phyloP scores from a whole-genome alignment of 2,113 vertebrate species.

The Odocoileus virginianus region DNA sequence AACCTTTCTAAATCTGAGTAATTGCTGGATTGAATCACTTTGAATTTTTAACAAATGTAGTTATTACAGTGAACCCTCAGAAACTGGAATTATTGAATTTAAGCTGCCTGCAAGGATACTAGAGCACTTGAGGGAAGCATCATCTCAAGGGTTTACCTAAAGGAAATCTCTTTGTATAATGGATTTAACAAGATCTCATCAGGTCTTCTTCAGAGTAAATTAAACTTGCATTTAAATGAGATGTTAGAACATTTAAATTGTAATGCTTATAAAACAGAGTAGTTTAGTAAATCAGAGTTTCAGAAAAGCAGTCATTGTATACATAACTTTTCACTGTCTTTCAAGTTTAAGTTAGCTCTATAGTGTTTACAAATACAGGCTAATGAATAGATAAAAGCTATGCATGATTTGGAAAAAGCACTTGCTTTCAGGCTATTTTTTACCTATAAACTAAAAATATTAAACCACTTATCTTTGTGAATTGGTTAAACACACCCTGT shows the following conservation, averaged over 20 bases:
- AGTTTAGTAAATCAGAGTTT: slow-evolving; percentile 12
- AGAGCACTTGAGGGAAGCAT: not conserved
- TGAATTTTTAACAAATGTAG: not conserved
- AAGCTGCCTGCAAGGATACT: not conserved
- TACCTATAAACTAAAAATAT: not conserved
- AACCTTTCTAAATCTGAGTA: not conserved
- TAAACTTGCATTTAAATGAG: not conserved
- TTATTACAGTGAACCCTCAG: not conserved
- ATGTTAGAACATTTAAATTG: not conserved
- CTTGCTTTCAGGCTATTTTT: not conserved
- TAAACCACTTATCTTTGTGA: not conserved
- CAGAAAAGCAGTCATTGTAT: not conserved
- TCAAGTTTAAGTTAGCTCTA: not conserved
- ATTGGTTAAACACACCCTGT: not conserved
- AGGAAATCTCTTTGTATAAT: not conserved
- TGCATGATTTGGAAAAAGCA: not conserved
- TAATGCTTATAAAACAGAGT: not conserved
- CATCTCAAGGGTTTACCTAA: not conserved
- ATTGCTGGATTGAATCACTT: not conserved
- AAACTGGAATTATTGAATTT: not conserved
- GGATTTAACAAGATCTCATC: not conserved
- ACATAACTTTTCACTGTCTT: not conserved
- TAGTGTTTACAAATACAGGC: not conserved
- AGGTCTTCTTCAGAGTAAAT: not conserved
- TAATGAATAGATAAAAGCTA: not conserved